Percentiles rank a stretch among this genome's conserved stretches.
Conservation (phyloP, 1,140 invertebrate species). For the Penaeus chinensis region DNA sequence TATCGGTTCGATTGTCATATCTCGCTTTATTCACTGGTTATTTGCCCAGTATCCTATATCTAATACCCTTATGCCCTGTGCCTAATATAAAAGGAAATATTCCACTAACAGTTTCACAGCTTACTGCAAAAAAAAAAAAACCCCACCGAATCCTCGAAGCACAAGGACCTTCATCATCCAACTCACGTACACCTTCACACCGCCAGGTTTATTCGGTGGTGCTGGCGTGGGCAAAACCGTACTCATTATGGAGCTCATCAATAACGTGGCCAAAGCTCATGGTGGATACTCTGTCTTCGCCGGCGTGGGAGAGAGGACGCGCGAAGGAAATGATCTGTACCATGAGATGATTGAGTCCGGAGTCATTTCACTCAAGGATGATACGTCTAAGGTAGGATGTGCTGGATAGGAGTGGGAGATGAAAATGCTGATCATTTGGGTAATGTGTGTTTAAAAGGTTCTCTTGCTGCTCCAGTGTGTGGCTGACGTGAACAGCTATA, state of each 20-base stretch:
- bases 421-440: not conserved
- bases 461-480: not conserved
- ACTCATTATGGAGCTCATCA: slow-evolving; percentile 99
- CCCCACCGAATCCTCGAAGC: not conserved
- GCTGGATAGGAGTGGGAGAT: not conserved
- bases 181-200: not conserved
- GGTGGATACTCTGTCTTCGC: slow-evolving; percentile 99
- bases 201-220: slow-evolving; percentile 93
- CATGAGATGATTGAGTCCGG: slow-evolving; percentile 98
- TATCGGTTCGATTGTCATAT: too few species aligned
- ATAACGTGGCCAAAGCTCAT: slow-evolving; percentile 99
- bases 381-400: slow-evolving; percentile 74
- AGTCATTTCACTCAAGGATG: slow-evolving; percentile 75
- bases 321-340: slow-evolving; percentile 99
- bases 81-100: too few species aligned
- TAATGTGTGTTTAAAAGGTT: not conserved
- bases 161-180: not conserved
- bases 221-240: slow-evolving; percentile 99
- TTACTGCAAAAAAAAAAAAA: too few species aligned
- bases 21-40: too few species aligned
- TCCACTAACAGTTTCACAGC: too few species aligned
- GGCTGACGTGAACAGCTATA: too few species aligned
- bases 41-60: too few species aligned
- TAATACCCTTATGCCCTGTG: too few species aligned
- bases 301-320: slow-evolving; percentile 97